A percentile compares a stretch with the other conserved stretches of the same genome.
phyloP scores from a whole-genome alignment of 2,888 invertebrate genomes.

The Bembecia ichneumoniformis region DNA sequence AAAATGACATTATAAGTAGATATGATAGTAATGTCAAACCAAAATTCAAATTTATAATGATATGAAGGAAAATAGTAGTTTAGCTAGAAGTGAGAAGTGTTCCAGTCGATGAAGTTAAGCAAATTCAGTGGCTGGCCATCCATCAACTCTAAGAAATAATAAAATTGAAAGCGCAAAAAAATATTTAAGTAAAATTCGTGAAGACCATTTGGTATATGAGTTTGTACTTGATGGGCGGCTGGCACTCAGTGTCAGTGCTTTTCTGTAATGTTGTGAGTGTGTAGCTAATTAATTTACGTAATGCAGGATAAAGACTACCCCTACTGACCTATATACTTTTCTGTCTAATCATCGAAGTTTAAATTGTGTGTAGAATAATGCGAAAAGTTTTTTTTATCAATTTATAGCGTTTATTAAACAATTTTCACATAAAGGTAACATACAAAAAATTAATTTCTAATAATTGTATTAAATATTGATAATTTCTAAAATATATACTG shows the following conservation, averaged over 20 bases:
- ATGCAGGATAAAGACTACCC: neutral
- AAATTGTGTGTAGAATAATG: conserved; percentile 57
- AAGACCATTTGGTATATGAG: no score
- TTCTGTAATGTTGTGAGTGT: conserved; percentile 18
- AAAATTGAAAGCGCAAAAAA: no score
- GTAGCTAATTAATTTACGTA: neutral
- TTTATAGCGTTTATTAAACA: conserved; percentile 69
- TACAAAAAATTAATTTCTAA: conserved; percentile 61
- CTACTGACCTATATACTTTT: neutral
- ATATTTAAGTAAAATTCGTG: no score
- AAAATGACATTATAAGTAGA: conserved; percentile 24
- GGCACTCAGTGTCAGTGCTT: conserved; percentile 34
- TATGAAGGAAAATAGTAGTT: conserved; percentile 46
- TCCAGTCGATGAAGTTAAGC: conserved; percentile 52
- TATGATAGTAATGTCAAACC: conserved; percentile 27
- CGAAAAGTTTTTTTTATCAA: conserved; percentile 48
- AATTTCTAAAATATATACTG: conserved; percentile 59
- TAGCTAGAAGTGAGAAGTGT: conserved; percentile 34
- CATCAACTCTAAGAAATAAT: conserved; percentile 18
- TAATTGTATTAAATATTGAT: conserved; percentile 57
- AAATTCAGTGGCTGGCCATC: conserved; percentile 32
- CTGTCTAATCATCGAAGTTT: conserved; percentile 2
- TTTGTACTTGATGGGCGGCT: conserved; percentile 31
- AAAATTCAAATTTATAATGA: conserved; percentile 40
- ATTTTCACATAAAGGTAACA: conserved; percentile 68